Evolutionary conservation across 2,888 invertebrate species (phyloP), one percentile per base, ranked within the genome.

Genomic region (Plebejus argus): DNA sequence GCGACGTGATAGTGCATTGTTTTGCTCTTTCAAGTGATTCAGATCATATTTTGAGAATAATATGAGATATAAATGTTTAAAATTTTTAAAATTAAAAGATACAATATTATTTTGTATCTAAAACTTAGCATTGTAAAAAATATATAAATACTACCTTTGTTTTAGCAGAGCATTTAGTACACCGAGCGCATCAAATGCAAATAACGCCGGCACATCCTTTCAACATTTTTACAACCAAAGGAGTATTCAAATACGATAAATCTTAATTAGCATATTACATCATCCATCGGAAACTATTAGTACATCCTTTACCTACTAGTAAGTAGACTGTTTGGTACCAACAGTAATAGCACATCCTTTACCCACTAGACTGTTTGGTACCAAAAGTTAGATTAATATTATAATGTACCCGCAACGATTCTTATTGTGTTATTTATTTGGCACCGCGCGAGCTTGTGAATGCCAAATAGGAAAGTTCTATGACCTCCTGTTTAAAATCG

Each of bases 361-460:
- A 74, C 23, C 23, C 53, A 53, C 10, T 49, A 92, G 93, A 92
- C 90, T 90, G 88, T 90, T 88, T 91, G 90, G 91, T 90, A 91
- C 91, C 89, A 81, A 86, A 87, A 83, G 84, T 82, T 82, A 81
- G 79, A 81, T 78, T 87, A 87, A 49, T 74, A 74, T 49, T 49
- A 45, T 23, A 74, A 45, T 53, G 20, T 77, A 86, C 88, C 86
- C 84, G 83, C 82, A 84, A 88, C 87, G 88, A 89, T 90, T 88
- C 88, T 86, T 88, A 93, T 93, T 93, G 91, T 92, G 87, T 90
- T 91, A 86, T 91, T 88, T 90, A 91, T 93, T 93, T 93, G 93
- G 93, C 91, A 89, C 86, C 85, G 85, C 87, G 84, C 85, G 84
- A 85, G 84, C 84, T 83, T 81, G 81, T 89, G 93, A 91, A 93